Evolutionary conservation across 2,797 vertebrate genomes (phyloP).

Genomic region (Simalia tracyae): DNA sequence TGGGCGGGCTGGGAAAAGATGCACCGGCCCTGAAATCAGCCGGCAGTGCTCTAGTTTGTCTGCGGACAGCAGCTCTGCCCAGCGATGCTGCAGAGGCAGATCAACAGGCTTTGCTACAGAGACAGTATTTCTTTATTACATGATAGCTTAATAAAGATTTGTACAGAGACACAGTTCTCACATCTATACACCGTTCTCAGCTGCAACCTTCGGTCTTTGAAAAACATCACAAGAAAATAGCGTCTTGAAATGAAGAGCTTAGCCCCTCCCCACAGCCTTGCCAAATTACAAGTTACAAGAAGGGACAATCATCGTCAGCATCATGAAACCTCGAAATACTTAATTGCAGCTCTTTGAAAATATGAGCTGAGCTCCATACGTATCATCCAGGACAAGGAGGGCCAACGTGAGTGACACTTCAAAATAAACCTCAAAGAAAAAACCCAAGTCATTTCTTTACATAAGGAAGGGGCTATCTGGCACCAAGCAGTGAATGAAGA

Average conservation of each 20-base stretch:
- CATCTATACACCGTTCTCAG: neutral
- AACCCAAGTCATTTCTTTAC: neutral
- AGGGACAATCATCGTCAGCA: neutral
- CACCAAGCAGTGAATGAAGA: conserved; percentile 28
- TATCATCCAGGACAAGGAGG: neutral
- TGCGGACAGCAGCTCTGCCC: neutral
- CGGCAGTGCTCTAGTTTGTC: neutral
- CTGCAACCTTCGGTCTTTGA: conserved; percentile 26
- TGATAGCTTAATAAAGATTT: conserved; percentile 20
- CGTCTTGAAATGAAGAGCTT: conserved; percentile 21
- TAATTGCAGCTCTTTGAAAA: neutral
- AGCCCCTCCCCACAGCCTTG: conserved; percentile 7
- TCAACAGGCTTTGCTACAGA: conserved; percentile 4
- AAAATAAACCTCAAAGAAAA: rapidly evolving
- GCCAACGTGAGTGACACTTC: neutral
- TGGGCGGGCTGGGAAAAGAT: neutral
- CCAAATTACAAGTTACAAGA: conserved; percentile 44
- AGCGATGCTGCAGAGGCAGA: neutral
- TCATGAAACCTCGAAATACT: conserved; percentile 9
- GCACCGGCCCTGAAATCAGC: too few relatives aligned
- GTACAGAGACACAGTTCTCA: conserved; percentile 14
- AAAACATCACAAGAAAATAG: conserved; percentile 62
- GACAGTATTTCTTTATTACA: conserved; percentile 65
- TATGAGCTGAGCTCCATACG: neutral
- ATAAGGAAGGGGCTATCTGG: conserved; percentile 42